A percentile compares a stretch with the other conserved stretches of the same genome.
phyloP scores from a whole-genome alignment of 2,113 vertebrate genomes.

The Eidolon helvum region DNA sequence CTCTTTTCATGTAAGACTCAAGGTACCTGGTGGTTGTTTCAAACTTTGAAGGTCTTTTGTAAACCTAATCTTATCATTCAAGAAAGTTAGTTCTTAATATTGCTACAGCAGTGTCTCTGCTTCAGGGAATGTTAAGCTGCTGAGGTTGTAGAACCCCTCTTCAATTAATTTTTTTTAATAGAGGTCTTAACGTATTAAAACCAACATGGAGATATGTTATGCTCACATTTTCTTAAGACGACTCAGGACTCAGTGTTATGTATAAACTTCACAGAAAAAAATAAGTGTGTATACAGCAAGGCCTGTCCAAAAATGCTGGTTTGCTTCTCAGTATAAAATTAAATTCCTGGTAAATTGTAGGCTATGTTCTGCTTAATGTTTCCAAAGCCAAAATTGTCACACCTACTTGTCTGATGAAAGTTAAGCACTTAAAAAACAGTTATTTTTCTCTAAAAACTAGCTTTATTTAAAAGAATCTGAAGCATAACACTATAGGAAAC shows the following conservation, averaged over 20 bases:
- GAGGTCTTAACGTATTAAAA: constrained; percentile 35
- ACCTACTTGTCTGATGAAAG: constrained; percentile 21
- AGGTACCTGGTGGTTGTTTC: neutral
- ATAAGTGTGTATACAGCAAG: neutral
- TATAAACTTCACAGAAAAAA: neutral
- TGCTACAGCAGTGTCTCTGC: neutral
- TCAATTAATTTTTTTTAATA: constrained; percentile 19
- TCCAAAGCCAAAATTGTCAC: neutral
- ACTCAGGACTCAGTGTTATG: neutral
- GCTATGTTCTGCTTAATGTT: neutral
- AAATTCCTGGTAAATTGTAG: neutral
- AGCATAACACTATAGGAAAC: constrained; percentile 76
- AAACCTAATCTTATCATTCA: neutral
- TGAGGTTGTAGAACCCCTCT: neutral
- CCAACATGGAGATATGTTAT: neutral
- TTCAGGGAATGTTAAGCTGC: neutral
- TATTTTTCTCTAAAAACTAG: constrained; percentile 77
- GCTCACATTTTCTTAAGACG: neutral
- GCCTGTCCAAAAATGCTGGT: neutral
- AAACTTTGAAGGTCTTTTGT: neutral
- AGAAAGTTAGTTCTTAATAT: neutral
- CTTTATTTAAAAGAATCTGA: constrained; percentile 84
- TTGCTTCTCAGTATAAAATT: neutral
- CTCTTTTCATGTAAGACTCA: neutral
- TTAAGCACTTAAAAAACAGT: constrained; percentile 60